Conservation (phyloP, 1,140 invertebrate genomes). For the Cephus cinctus region DNA sequence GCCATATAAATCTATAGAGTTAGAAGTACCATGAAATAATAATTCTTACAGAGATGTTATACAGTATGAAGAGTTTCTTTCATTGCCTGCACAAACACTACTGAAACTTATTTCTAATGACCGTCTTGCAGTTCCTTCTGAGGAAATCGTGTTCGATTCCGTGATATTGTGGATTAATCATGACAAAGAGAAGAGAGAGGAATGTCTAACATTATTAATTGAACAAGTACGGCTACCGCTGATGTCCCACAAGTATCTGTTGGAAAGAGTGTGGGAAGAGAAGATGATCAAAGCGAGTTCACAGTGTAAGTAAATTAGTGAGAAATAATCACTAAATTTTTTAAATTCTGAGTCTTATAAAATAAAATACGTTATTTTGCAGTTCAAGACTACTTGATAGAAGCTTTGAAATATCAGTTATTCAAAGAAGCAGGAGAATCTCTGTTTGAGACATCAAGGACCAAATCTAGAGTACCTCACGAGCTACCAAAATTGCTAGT, state of each 20-base stretch:
- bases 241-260: conserved; percentile 84
- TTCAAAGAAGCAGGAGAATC: conserved; percentile 85
- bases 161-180: conserved; percentile 84
- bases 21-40: conserved; percentile 6
- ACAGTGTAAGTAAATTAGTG: conserved; percentile 71
- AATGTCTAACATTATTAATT: conserved; percentile 78
- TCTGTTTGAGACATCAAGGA: conserved; percentile 76
- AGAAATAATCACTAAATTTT: too few relatives aligned
- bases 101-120: conserved; percentile 86
- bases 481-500: conserved; percentile 84
- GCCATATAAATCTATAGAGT: neutral
- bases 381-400: conserved; percentile 90
- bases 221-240: conserved; percentile 90
- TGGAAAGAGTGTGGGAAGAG: conserved; percentile 87
- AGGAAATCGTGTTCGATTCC: conserved; percentile 91
- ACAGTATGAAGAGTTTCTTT: conserved; percentile 92
- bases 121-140: conserved; percentile 81
- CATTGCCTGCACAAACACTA: conserved; percentile 77
- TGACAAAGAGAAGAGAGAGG: conserved; percentile 68
- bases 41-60: conserved; percentile 75
- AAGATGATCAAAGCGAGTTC: conserved; percentile 81
- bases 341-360: too few relatives aligned
- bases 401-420: conserved; percentile 94
- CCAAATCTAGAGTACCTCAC: conserved; percentile 80
- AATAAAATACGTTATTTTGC: conserved; percentile 22